A percentile compares a stretch with the other conserved stretches of the same genome.
These are phyloP conservation scores for Neodiprion fabricii DNA, from an alignment of 1,140 invertebrate species.

Conservation along the genomic window DNA sequence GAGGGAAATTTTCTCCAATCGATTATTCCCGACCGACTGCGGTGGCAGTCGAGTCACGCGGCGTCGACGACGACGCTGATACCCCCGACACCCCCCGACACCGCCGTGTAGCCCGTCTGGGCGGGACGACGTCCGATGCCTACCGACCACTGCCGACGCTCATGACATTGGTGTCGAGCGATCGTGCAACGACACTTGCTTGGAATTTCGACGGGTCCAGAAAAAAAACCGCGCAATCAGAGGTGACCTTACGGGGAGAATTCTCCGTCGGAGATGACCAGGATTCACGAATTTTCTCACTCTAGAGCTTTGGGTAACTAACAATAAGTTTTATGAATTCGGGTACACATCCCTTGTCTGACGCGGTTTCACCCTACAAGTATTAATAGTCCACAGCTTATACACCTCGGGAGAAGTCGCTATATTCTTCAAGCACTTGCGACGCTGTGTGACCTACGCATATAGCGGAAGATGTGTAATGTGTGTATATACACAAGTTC, in stretches of 20 bases:
- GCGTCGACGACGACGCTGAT: constrained; percentile 26
- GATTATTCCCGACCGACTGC: constrained; percentile 53
- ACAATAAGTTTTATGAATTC: too few relatives aligned
- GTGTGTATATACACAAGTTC: too few relatives aligned
- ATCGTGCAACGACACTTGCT: neutral
- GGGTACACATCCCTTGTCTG: too few relatives aligned
- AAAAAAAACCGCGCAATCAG: neutral
- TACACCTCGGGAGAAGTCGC: too few relatives aligned
- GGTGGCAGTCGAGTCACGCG: constrained; percentile 49
- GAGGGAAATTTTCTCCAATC: constrained; percentile 52
- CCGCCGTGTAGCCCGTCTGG: neutral
- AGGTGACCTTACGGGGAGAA: neutral
- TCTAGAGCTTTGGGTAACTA: too few relatives aligned
- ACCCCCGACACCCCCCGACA: neutral
- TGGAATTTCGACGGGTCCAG: constrained; percentile 1
- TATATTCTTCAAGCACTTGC: too few relatives aligned
- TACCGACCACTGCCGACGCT: neutral
- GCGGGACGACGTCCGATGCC: neutral
- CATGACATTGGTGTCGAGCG: neutral
- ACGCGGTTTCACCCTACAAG: too few relatives aligned
- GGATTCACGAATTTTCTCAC: neutral
- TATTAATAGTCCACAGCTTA: too few relatives aligned
- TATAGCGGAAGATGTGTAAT: too few relatives aligned
- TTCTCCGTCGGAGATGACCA: neutral
- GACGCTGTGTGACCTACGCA: too few relatives aligned